Base-by-base conservation (phyloP, 1,140 invertebrate species). In the Archegozetes longisetosus region DNA sequence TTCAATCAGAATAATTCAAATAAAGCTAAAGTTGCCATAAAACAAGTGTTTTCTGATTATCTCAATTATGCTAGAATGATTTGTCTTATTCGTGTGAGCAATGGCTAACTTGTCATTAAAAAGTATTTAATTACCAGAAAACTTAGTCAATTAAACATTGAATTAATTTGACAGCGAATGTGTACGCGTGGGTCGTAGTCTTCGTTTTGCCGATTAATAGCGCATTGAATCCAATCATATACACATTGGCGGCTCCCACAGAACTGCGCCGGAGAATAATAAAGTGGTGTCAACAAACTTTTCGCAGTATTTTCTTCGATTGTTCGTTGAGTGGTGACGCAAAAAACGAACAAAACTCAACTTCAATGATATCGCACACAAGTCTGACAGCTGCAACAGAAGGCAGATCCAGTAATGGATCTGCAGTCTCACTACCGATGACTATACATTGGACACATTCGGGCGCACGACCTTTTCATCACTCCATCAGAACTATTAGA, bases 131-230 rank as follows among this genome's bases (percentile, higher is more conserved):
- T n/a, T n/a, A n/a, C n/a, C n/a, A n/a, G n/a, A n/a, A n/a, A n/a
- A n/a, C n/a, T n/a, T n/a, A n/a, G n/a, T n/a, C n/a, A n/a, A n/a
- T n/a, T n/a, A n/a, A n/a, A n/a, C n/a, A n/a, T n/a, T n/a, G n/a
- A n/a, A n/a, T n/a, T n/a, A n/a, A n/a, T n/a, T n/a, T n/a, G 72
- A 20, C 65, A 80, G 81, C 77, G 46, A 78, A 82, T 66, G 69
- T 83, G 25, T 79, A 83, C 66, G 81, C 82, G 12, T 86, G 83
- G 82, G 70, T 86, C 0, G 80, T 84, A 0, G 78, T 87, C 3
- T 84, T 86, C 61, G 77, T 87, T 49, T 66, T 88, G 4, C 85
- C 85, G 0, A 75, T 87, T 0, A 87, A 87, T 69, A 82, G 83
- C 0, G 82, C 84, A 0, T 72, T 86, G 0, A 88, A 88, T 72